Base-by-base conservation (phyloP, 2,888 invertebrate genomes). In the Cataglyphis livida region DNA sequence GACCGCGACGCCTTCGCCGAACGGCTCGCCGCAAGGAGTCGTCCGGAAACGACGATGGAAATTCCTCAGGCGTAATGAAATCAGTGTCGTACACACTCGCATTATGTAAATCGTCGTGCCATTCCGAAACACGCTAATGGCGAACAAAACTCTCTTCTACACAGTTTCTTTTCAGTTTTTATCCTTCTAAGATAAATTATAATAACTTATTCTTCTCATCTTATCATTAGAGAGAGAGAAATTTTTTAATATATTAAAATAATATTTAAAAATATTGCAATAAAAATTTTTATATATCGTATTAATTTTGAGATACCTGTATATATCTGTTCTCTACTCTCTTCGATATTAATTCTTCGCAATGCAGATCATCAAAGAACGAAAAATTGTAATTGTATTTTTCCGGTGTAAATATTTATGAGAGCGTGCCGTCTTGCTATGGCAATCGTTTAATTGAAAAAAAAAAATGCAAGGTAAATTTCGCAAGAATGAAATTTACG, bases 401-500 rank as follows among this genome's bases (percentile, higher is more conserved):
- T n/a, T 54, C 15, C n/a, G 54, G 18, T 25, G 75, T 76, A 76
- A 76, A 76, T 76, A 76, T 68, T 76, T 76, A 32, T 21, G 76
- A 76, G 66, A 28, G 41, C 9, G 10, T 7, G 38, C 38, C 18
- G 41, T 44, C 38, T 76, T 78, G 51, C 71, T 86, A 25, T 41
- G 25, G 38, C 54, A 38, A 25, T 41, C 66, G 68, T 85, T 85
- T 84, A 62, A 66, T 25, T 71, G 84, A 68, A 71, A 51, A 51
- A n/a, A n/a, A 66, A 71, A 66, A 66, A 76, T 84, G 35, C 15
- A 41, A 21, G n/a, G 28, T 57, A 28, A 41, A 76, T 68, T 68
- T 66, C 21, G 15, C 32, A 41, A 38, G 71, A 86, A 87, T 84
- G 83, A 87, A 87, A 85, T 84, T 84, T 85, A 71, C 66, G 71